Percentiles rank a stretch among this genome's conserved stretches.
Conservation (phyloP, 2,113 vertebrate genomes). For the Macheiramphus alcinus region DNA sequence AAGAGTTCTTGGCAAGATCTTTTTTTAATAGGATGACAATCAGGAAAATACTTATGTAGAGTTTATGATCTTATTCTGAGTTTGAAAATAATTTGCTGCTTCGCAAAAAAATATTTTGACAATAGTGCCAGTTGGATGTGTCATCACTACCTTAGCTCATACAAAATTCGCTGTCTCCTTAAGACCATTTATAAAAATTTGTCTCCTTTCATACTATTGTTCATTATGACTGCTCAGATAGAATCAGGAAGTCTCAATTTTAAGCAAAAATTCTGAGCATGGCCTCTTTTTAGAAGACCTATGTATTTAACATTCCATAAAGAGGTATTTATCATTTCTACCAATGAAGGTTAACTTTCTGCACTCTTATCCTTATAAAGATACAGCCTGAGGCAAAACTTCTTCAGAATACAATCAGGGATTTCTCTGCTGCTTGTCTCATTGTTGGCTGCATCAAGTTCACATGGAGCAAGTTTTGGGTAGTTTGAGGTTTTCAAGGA, state of each 20-base stretch:
- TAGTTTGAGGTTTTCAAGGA: no score
- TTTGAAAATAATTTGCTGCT: background rate
- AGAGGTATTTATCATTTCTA: background rate
- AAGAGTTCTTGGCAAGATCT: background rate
- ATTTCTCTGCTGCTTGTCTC: background rate
- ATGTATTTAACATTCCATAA: background rate
- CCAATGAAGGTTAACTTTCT: background rate
- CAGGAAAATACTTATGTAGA: background rate
- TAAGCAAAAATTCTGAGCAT: background rate
- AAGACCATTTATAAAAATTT: background rate
- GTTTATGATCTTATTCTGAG: background rate
- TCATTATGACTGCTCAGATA: background rate
- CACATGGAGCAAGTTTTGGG: no score
- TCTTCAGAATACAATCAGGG: fast-evolving
- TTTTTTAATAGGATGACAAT: background rate
- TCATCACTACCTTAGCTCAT: background rate
- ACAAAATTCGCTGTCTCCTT: background rate
- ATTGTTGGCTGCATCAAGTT: background rate
- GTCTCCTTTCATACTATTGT: background rate
- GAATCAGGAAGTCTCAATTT: background rate
- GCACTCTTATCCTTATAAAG: background rate
- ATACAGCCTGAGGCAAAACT: background rate
- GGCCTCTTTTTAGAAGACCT: background rate
- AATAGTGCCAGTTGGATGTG: background rate
- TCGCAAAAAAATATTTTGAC: background rate